Conservation (phyloP, 2,113 vertebrate species). For the Myotis brandtii region DNA sequence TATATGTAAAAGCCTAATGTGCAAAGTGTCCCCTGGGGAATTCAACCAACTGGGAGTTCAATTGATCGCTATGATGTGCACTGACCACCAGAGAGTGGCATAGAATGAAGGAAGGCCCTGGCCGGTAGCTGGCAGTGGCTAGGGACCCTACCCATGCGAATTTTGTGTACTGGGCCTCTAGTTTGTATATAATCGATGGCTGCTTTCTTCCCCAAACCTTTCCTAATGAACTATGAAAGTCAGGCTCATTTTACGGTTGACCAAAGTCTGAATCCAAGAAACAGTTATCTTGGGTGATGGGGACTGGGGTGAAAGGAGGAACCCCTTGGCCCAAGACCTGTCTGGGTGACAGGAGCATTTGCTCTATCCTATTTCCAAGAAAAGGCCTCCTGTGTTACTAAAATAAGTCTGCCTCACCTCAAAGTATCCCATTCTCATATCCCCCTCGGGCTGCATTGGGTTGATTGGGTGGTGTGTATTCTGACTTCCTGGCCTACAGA, state of each 20-base stretch:
- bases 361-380: not conserved
- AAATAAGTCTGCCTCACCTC: not conserved
- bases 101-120: no score
- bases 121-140: no score
- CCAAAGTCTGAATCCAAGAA: not conserved
- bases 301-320: not conserved
- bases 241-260: not conserved
- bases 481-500: no score
- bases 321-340: not conserved
- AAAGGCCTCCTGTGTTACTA: not conserved
- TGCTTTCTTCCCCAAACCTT: not conserved
- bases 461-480: no score
- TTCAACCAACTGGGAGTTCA: no score
- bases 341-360: not conserved
- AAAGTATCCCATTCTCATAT: no score
- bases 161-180: no score
- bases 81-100: no score
- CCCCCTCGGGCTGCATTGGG: not conserved
- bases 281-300: not conserved
- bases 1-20: no score
- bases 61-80: no score
- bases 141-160: no score
- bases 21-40: no score
- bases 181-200: not conserved
- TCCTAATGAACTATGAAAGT: not conserved